phyloP scores from a whole-genome alignment of 2,888 invertebrate species.

The Molanna angustata region DNA sequence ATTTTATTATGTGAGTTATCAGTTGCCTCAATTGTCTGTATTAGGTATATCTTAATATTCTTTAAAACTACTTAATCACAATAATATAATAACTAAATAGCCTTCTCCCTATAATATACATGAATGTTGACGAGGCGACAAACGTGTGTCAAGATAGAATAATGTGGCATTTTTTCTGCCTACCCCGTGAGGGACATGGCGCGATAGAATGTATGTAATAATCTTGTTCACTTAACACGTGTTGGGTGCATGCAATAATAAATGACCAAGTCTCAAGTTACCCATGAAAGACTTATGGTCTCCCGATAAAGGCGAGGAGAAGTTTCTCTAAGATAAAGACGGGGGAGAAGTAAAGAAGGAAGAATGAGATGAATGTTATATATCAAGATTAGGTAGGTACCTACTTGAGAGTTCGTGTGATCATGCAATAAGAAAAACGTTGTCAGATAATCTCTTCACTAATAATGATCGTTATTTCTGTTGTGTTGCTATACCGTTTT shows the following conservation, averaged over 20 bases:
- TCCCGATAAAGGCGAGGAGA: constrained; percentile 17
- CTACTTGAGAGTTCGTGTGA: constrained; percentile 16
- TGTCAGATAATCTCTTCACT: constrained; percentile 14
- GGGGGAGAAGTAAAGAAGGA: constrained; percentile 11
- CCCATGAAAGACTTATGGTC: constrained; percentile 25
- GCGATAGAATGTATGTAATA: too few relatives aligned
- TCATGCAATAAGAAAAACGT: constrained; percentile 31
- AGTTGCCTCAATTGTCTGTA: too few relatives aligned
- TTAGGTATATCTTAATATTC: too few relatives aligned
- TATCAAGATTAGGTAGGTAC: constrained; percentile 27
- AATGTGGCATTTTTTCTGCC: too few relatives aligned
- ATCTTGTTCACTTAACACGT: constrained; percentile 24
- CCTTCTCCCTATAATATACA: too few relatives aligned
- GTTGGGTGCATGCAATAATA: constrained; percentile 17
- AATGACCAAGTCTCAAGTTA: constrained; percentile 18
- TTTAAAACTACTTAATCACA: too few relatives aligned
- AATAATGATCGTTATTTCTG: constrained; percentile 13
- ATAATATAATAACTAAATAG: too few relatives aligned
- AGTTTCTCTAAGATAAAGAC: constrained; percentile 16
- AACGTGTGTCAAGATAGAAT: too few relatives aligned
- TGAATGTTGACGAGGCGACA: too few relatives aligned
- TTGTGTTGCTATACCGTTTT: constrained; percentile 9
- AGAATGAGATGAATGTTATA: constrained; percentile 23
- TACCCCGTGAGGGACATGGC: too few relatives aligned
- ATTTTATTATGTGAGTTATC: too few relatives aligned